Percentiles rank a stretch among this genome's conserved stretches.
Conservation (phyloP, 2,888 invertebrate genomes). For the Leuctra nigra region DNA sequence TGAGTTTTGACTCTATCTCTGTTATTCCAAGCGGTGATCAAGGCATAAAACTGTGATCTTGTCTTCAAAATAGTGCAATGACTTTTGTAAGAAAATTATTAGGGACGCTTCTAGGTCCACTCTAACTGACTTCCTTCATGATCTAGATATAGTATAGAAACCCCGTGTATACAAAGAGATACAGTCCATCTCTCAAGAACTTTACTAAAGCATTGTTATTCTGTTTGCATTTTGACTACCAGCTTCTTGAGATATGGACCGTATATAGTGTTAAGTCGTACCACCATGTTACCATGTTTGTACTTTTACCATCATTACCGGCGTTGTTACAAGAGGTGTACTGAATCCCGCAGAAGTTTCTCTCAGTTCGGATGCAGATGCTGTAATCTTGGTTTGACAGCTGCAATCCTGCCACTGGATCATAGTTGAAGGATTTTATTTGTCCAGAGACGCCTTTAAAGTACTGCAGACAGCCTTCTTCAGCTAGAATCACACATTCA, state of each 20-base stretch:
- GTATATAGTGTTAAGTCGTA: neutral
- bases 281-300: too few relatives aligned
- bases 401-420: slow-evolving; percentile 64
- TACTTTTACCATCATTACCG: too few relatives aligned
- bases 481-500: too few relatives aligned
- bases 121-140: too few relatives aligned
- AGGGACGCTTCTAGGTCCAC: too few relatives aligned
- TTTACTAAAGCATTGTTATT: neutral
- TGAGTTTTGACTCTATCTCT: too few relatives aligned
- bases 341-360: slow-evolving; percentile 81
- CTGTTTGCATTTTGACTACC: neutral
- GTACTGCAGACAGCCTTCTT: slow-evolving; percentile 72
- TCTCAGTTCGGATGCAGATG: slow-evolving; percentile 74
- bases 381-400: slow-evolving; percentile 86
- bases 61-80: too few relatives aligned
- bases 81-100: too few relatives aligned
- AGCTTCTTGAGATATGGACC: neutral
- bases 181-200: neutral
- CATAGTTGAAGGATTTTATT: slow-evolving; percentile 78
- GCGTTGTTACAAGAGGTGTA: slow-evolving; percentile 68
- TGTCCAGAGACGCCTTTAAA: slow-evolving; percentile 74
- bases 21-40: too few relatives aligned
- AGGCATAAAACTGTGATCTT: too few relatives aligned
- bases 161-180: too few relatives aligned
- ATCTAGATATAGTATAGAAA: too few relatives aligned